Conservation (phyloP, 2,888 invertebrate species). For the Ophonus ardosiacus region DNA sequence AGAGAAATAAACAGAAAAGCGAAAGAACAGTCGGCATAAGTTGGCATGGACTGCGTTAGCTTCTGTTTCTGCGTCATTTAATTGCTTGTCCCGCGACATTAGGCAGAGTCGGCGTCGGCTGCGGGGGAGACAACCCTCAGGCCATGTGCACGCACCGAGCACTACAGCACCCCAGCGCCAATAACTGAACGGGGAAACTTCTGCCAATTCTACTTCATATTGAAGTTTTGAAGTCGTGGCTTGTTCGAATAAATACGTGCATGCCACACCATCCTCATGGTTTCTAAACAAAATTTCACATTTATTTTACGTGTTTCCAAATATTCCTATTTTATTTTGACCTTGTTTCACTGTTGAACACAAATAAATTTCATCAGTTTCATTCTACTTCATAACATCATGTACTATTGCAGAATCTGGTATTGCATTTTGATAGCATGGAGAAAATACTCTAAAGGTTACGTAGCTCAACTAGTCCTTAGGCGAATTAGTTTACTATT, state of each 20-base stretch:
- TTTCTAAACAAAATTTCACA: background rate
- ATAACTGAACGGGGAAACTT: background rate
- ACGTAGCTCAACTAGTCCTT: too few relatives aligned
- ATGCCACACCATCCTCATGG: background rate
- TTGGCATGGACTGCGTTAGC: slow-evolving; percentile 26
- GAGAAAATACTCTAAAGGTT: too few relatives aligned
- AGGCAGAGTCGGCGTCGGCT: slow-evolving; percentile 29
- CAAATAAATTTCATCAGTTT: background rate
- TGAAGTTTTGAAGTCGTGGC: slow-evolving; percentile 13
- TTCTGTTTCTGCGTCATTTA: slow-evolving; percentile 60
- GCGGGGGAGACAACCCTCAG: background rate
- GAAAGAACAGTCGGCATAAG: slow-evolving; percentile 45
- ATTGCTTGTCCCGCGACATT: slow-evolving; percentile 62
- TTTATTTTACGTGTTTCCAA: background rate
- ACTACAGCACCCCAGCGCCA: slow-evolving; percentile 28
- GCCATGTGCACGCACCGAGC: slow-evolving; percentile 33
- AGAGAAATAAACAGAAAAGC: slow-evolving; percentile 51
- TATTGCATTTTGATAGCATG: too few relatives aligned
- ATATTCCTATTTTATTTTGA: background rate
- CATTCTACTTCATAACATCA: too few relatives aligned
- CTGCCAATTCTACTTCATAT: slow-evolving; percentile 22
- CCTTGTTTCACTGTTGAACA: background rate
- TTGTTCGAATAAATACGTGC: slow-evolving; percentile 19
- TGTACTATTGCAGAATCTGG: too few relatives aligned
- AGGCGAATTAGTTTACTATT: too few relatives aligned